A percentile compares a stretch with the other conserved stretches of the same genome.
Evolutionary conservation across 2,888 invertebrate genomes (phyloP).

Genomic region (Boloria selene): DNA sequence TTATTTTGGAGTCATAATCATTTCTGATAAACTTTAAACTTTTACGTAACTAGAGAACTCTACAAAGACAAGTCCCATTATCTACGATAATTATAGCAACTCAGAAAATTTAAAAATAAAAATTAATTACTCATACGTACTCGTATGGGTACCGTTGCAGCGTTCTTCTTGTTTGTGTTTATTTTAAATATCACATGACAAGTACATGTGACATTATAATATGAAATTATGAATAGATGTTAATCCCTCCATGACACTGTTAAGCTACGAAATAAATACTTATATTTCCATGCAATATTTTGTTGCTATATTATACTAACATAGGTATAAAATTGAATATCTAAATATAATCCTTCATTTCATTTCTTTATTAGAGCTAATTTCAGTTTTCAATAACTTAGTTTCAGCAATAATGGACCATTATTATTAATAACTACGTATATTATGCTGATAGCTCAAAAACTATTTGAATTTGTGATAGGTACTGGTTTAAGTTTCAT

Average conservation of each 20-base stretch:
- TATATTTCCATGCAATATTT: background rate
- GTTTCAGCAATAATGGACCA: too few relatives aligned
- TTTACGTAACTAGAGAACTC: constrained; percentile 5
- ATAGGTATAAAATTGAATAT: too few relatives aligned
- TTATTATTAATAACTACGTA: too few relatives aligned
- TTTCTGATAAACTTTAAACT: constrained; percentile 30
- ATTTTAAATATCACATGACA: constrained; percentile 7
- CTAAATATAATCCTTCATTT: too few relatives aligned
- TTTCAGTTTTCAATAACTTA: too few relatives aligned
- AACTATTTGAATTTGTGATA: too few relatives aligned
- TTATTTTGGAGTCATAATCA: constrained; percentile 38
- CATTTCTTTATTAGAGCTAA: too few relatives aligned
- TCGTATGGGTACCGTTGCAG: constrained; percentile 7
- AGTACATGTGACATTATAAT: constrained; percentile 14
- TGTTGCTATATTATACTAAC: too few relatives aligned
- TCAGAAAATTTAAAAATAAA: constrained; percentile 5
- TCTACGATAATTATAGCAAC: constrained; percentile 7
- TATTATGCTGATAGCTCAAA: too few relatives aligned
- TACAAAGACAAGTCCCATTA: constrained; percentile 11
- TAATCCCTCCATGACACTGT: background rate
- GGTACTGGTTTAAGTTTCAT: too few relatives aligned
- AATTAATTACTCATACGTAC: background rate
- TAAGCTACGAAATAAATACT: background rate
- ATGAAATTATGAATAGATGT: constrained; percentile 2
- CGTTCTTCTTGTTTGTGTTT: constrained; percentile 6